These are phyloP conservation scores for Aviceda subcristata DNA, from an alignment of 2,113 vertebrate genomes.

Conservation along the genomic window DNA sequence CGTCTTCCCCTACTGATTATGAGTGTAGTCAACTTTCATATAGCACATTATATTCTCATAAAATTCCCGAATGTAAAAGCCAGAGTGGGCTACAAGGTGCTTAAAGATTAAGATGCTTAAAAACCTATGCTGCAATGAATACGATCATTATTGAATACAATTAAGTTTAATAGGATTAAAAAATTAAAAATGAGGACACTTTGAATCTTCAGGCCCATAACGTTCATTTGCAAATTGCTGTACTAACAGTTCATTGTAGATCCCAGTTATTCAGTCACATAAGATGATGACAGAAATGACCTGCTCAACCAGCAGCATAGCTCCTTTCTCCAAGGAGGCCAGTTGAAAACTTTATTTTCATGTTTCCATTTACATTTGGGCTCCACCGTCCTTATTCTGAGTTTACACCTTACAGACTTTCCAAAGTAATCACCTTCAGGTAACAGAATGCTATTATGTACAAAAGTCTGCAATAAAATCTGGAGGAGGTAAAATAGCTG, in stretches of 20 bases:
- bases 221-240: not conserved
- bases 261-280: not conserved
- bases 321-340: not conserved
- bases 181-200: not conserved
- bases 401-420: not conserved
- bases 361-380: not conserved
- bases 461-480: not conserved
- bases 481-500: not conserved
- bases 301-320: not conserved
- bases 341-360: not conserved
- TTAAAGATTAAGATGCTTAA: not conserved
- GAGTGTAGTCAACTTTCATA: not conserved
- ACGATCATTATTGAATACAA: not conserved
- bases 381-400: not conserved
- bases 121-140: not conserved
- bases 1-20: not conserved
- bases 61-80: not conserved
- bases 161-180: not conserved
- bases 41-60: not conserved
- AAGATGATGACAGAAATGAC: not conserved
- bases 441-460: not conserved
- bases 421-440: not conserved
- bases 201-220: not conserved
- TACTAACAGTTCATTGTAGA: fast-evolving
- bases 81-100: not conserved